These are phyloP conservation scores for Mormyrus hasselquistii DNA, from an alignment of 2,797 vertebrate genomes.

Conservation along the genomic window DNA sequence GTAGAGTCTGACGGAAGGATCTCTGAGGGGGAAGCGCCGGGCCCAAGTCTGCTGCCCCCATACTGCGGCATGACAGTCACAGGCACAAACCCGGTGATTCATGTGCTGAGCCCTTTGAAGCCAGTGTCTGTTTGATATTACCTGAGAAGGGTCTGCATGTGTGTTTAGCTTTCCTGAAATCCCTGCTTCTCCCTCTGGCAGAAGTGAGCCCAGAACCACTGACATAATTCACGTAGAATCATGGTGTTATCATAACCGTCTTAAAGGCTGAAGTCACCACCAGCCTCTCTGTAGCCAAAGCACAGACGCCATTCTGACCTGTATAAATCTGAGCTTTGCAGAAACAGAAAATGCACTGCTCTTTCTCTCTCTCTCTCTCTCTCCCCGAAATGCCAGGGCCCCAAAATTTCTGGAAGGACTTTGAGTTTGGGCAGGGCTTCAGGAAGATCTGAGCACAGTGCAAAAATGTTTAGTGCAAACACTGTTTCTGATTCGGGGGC, in stretches of 20 bases:
- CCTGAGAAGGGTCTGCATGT: constrained; percentile 54
- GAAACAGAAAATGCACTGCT: constrained; percentile 2
- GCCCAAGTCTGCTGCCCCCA: constrained; percentile 51
- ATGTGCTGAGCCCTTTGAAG: constrained; percentile 64
- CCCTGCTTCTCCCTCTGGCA: constrained; percentile 41
- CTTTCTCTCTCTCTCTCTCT: background rate
- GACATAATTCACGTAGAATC: constrained; percentile 49
- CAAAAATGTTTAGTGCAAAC: constrained; percentile 21
- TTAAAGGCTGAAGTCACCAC: background rate
- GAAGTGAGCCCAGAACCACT: constrained; percentile 40
- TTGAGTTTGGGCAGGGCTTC: constrained; percentile 16
- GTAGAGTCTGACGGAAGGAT: constrained; percentile 52
- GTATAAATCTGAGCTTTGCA: background rate
- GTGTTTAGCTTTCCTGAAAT: constrained; percentile 42
- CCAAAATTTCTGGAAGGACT: constrained; percentile 24
- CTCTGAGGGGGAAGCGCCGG: constrained; percentile 62
- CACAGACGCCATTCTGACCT: constrained; percentile 5
- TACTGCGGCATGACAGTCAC: constrained; percentile 52
- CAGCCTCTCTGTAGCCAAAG: background rate
- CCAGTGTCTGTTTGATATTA: constrained; percentile 64
- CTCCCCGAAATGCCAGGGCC: background rate
- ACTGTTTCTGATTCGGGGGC: constrained; percentile 11
- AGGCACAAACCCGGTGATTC: constrained; percentile 58
- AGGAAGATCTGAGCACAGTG: constrained; percentile 13
- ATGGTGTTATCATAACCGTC: background rate